Base-by-base conservation (phyloP, 30 jellyfish, hydroid and myxozoan species). In the Hydra vulgaris region DNA sequence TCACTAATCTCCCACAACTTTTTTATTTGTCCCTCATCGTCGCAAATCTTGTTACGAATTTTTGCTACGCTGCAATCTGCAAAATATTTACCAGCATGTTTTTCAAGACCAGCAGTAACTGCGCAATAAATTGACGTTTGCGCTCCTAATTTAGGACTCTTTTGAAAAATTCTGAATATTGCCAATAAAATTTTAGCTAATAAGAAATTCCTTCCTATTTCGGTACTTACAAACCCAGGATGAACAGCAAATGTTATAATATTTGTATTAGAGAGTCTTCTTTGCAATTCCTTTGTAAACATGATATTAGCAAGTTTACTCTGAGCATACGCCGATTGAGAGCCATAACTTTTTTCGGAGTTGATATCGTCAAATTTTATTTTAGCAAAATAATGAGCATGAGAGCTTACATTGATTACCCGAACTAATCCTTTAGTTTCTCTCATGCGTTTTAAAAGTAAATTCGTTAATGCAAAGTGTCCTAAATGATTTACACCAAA, bases 401-500 rank as follows among this genome's bases (percentile, higher is more conserved):
- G 8, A 21, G 98, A 92, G 21, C 96, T 81, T 26, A 92, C 95
- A 54, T 74, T 92, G 79, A 92, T 85, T 76, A 92, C 83, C 66
- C 98, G 74, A 54, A 92, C 87, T 0, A 95, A 92, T 0, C 95
- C 86, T 73, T 26, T 54, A 17, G 98, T 85, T 66, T 87, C 84
- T 55, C 79, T 84, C 21, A 92, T 72, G 77, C 84, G 54, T 7
- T 81, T 90, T 23, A 92, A 71, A 0, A 92, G 77, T 56, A 92
- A 79, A 20, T 82, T 86, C 17, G 98, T 92, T 78, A 92, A 79
- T 27, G 94, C 84, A 54, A 92, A 92, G 78, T 92, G 98, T 16
- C 97, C 97, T 25, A 90, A 82, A 61, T 90, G 97, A 72, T 90
- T 90, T 66, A 86, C 95, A 69, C 90, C 95, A 74, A 92, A 76